Conservation (phyloP, 2,113 vertebrate genomes). For the Morone saxatilis region DNA sequence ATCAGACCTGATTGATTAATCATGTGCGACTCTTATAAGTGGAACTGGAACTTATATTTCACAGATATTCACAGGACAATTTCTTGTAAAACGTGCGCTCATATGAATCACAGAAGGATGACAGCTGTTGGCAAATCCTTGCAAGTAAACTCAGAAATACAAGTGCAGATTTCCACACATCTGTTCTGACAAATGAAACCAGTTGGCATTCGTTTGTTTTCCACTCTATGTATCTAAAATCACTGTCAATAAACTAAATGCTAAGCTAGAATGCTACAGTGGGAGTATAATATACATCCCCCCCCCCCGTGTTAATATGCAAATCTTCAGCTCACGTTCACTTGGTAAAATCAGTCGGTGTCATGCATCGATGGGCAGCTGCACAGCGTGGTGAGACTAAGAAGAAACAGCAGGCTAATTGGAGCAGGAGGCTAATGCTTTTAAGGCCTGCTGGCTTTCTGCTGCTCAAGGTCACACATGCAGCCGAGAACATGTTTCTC, state of each 20-base stretch:
- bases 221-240: not conserved
- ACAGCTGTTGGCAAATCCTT: not conserved
- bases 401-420: conserved; percentile 58
- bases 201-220: not conserved
- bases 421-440: conserved; percentile 53
- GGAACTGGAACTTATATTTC: not conserved
- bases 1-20: conserved; percentile 33
- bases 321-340: conserved; percentile 27
- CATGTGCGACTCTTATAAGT: not conserved
- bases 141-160: not conserved
- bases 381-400: conserved; percentile 36
- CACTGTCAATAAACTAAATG: not conserved
- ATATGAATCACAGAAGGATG: not conserved
- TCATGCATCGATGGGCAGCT: conserved; percentile 26
- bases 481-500: conserved; percentile 7
- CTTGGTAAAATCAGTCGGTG: conserved; percentile 17
- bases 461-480: conserved; percentile 57
- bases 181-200: not conserved
- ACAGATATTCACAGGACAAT: not conserved
- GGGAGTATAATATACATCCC: not conserved
- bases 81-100: not conserved
- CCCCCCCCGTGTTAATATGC: not conserved
- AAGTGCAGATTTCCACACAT: not conserved
- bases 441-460: conserved; percentile 47
- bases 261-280: not conserved